Conservation (phyloP, 2,797 vertebrate genomes). For the Cirrhinus molitorella region DNA sequence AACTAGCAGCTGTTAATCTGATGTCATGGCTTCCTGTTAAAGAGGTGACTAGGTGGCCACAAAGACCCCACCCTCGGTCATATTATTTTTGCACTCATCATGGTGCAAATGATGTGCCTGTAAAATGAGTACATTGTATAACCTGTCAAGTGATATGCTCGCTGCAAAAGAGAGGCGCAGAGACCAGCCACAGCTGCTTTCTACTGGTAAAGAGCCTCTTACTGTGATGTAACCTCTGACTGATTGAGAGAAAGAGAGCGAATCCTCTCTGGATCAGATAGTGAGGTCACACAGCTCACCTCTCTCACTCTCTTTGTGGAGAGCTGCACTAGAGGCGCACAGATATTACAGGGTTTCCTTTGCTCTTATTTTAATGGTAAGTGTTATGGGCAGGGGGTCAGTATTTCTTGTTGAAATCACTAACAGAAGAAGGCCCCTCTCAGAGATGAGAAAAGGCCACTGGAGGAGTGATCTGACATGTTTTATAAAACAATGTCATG, state of each 20-base stretch:
- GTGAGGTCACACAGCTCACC: conserved; percentile 45
- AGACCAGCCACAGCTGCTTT: conserved; percentile 45
- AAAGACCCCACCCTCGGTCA: conserved; percentile 33
- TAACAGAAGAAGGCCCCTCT: conserved; percentile 50
- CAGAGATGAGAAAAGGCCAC: conserved; percentile 47
- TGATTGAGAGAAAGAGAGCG: conserved; percentile 51
- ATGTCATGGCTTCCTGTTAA: conserved; percentile 35
- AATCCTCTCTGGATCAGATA: conserved; percentile 49
- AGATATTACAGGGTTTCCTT: conserved; percentile 40
- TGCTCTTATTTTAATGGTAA: conserved; percentile 53
- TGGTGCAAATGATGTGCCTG: conserved; percentile 58
- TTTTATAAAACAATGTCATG: conserved; percentile 68
- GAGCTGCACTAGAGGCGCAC: conserved; percentile 33
- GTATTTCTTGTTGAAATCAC: conserved; percentile 46
- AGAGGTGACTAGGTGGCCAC: conserved; percentile 36
- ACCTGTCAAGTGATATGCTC: conserved; percentile 50
- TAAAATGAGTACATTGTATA: conserved; percentile 62
- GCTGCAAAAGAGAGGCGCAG: conserved; percentile 16
- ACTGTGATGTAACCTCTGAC: conserved; percentile 52
- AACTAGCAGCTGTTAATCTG: conserved; percentile 28
- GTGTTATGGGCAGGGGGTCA: conserved; percentile 54
- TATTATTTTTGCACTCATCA: conserved; percentile 51
- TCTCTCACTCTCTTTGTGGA: conserved; percentile 45
- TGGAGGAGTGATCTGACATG: conserved; percentile 65
- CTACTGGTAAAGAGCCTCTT: conserved; percentile 61